Base-by-base conservation (phyloP, 2,113 vertebrate genomes). In the Myotis brandtii region DNA sequence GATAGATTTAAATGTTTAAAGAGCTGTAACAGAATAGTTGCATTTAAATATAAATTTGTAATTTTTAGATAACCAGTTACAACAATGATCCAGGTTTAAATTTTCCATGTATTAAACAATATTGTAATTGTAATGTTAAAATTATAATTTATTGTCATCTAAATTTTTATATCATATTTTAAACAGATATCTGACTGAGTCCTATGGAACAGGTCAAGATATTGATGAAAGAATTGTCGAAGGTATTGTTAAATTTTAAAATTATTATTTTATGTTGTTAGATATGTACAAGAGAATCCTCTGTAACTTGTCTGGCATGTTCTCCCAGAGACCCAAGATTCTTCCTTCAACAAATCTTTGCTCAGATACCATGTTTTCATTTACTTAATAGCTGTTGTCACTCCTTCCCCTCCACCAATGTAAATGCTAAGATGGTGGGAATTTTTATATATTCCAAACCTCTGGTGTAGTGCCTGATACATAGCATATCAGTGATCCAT, bases 171-270 rank as follows among this genome's bases (percentile, higher is more conserved):
- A 34, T 97, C 9, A 0, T 93, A 56, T 97, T 95, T 94, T 95
- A 80, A 95, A 69, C 95, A 99, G 99, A 91, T 99, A 99, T 97
- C 97, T 99, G 95, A 99, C 99, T 23, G 99, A 99, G 64, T 99
- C 99, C 0, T 99, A 99, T 77, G 99, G 99, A 40, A 99, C 99
- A 3, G 99, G 99, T 30, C 99, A 99, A 98, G 99, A 99, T 98
- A 99, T 99, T 73, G 99, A 99, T 96, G 99, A 99, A 59, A 98
- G 99, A 94, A 99, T 99, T 97, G 99, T 99, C 76, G 99, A 99
- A 99, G 99, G 99, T 99, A 98, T 62, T 94, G 87, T 81, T 96
- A 83, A 83, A 59, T 91, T 97, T 96, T 67, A 13, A 90, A 95
- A 54, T 56, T 86, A 11, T 66, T 66, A 30, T 70, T 96, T 96